Evolutionary conservation across 2,888 invertebrate genomes (phyloP), one percentile per base, ranked within the genome.

Genomic region (Ophioninae sp.): DNA sequence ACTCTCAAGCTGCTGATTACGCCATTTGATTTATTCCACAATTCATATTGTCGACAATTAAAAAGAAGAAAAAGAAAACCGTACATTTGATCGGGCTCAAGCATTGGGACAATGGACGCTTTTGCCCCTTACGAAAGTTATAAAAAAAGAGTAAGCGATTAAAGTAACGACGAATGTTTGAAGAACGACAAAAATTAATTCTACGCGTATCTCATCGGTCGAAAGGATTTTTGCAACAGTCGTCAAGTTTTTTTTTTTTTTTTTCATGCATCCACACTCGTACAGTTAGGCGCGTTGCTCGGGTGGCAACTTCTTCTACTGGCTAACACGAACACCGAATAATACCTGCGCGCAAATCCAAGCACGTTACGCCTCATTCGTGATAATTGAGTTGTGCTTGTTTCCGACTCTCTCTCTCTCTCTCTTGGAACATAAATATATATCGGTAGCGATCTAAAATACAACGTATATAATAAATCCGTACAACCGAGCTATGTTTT

Each of bases 391-490:
- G 71, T 81, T 71, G 56, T 67, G 17, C 69, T 88, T 81, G 69
- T 83, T 82, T 73, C 74, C 65, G 6, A 80, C 69, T 71, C 78
- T 81, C 73, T 74, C 51, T 87, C 88, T 79, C 69, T 71, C 78
- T 81, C 73, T 74, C 51, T 87, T 88, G 88, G 88, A 88, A 88
- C 88, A 79, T 84, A 88, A 86, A 89, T 88, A 89, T 88, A 88
- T 87, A 79, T 81, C 65, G 74, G 85, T 78, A 87, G 87, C 87
- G 86, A 79, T 82, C 81, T 87, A 88, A 30, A 30, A 30, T 79
- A 76, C 65, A 84, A 87, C 82, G 86, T 89, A 85, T 83, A 88
- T 89, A 86, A 86, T 86, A 90, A 91, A 90, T 89, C 79, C 51
- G 88, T 90, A 89, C 88, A 90, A 88, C 87, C 71, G 79, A 79